Evolutionary conservation across 1,140 invertebrate genomes (phyloP).

Genomic region (Trichonephila clavipes): DNA sequence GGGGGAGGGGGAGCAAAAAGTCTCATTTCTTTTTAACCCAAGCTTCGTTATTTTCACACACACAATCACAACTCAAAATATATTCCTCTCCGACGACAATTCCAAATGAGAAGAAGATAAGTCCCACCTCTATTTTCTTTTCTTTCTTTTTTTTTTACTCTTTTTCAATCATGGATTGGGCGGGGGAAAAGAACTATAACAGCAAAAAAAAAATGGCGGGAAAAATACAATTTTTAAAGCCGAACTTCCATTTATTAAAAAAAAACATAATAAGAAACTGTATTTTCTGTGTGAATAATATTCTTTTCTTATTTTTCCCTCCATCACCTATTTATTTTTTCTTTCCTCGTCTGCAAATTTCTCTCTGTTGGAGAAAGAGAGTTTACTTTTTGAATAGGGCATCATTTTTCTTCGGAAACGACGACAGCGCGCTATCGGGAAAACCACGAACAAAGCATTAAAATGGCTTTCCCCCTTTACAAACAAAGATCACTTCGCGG

Average conservation of each 20-base stretch:
- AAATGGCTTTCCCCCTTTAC: neutral
- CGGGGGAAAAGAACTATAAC: neutral
- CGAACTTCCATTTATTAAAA: neutral
- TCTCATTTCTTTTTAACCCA: conserved; percentile 37
- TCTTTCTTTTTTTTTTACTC: neutral
- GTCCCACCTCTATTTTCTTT: neutral
- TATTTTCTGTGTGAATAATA: neutral
- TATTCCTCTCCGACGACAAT: neutral
- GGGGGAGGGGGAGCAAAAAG: neutral
- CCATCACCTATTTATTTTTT: neutral
- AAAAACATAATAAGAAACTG: conserved; percentile 11
- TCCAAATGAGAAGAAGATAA: conserved; percentile 34
- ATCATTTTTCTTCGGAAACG: conserved; percentile 13
- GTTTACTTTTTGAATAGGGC: neutral
- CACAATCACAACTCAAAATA: conserved; percentile 33
- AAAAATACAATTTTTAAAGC: conserved; percentile 2
- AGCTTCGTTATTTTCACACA: conserved; percentile 55
- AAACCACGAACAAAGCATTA: conserved; percentile 30
- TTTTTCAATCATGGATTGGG: neutral
- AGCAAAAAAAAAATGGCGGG: neutral
- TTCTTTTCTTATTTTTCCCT: neutral
- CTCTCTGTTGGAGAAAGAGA: neutral
- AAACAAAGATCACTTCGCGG: neutral
- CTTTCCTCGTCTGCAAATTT: neutral
- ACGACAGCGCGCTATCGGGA: conserved; percentile 2